Base-by-base conservation (phyloP, 2,113 vertebrate genomes). In the Rana temporaria region DNA sequence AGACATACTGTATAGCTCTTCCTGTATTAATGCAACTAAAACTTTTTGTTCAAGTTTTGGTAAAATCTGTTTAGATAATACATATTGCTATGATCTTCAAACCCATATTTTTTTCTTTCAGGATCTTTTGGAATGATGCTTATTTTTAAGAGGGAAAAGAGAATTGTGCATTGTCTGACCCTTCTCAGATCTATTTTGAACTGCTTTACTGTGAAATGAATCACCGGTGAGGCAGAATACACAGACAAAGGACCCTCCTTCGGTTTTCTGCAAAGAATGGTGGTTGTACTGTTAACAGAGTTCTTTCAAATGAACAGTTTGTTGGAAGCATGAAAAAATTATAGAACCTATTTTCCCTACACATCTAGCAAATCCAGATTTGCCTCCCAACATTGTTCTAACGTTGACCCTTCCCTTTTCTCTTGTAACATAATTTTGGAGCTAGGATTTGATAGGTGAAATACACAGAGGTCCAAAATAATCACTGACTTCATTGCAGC, bases 101-200 rank as follows among this genome's bases (percentile, higher is more conserved):
- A 38, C 7, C 34, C 34, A 38, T 11, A 18, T 59, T 24, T 18
- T 22, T 57, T 69, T 48, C 72, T 72, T 81, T 78, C 80, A 92
- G 92, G 91, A 92, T 56, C 91, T 92, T 60, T 85, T 93, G 86
- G 92, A 93, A 85, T 92, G 92, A 87, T 75, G 24, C 4, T 55
- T n/a, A 32, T 6, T 55, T 55, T 16, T 34, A 15, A 1, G 2
- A 5, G 30, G 14, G 3, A 55, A 42, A 22, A 38, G 11, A 19
- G 38, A 18, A 19, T 30, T 55, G 20, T 56, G 26, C 38, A 22
- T 26, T 32, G 42, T 78, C 18, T 14, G 52, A 53, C 20, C 9
- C 59, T 59, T 6, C n/a, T 38, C 6, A 3, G 17, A 17, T 24
- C 42, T 59, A 26, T 68, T 20, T 34, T 18, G 30, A 42, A 34